These are phyloP conservation scores for Aphrophora alni DNA, from an alignment of 2,888 invertebrate genomes.

Conservation along the genomic window DNA sequence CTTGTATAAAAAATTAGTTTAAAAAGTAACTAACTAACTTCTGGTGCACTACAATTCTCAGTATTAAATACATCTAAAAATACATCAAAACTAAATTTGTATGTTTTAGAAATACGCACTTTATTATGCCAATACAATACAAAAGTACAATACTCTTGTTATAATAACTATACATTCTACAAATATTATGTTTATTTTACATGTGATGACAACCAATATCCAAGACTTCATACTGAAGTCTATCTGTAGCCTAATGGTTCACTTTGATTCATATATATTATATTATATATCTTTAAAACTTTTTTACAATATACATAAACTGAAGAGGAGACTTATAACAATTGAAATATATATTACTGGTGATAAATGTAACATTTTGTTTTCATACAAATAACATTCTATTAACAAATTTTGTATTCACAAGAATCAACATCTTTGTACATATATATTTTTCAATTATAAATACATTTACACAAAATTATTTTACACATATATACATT, in stretches of 20 bases:
- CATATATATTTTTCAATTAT: background rate
- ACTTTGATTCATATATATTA: background rate
- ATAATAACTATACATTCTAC: background rate
- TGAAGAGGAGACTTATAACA: background rate
- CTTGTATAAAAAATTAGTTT: too few species aligned
- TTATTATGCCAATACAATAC: background rate
- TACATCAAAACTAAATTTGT: too few species aligned
- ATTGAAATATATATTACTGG: background rate
- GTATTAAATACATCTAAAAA: too few species aligned
- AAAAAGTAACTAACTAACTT: too few species aligned
- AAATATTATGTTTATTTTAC: background rate
- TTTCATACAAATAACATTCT: background rate
- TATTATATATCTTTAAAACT: background rate
- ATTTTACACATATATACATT: background rate
- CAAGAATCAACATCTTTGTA: background rate
- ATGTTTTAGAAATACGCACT: background rate
- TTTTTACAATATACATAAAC: background rate
- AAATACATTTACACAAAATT: conserved; percentile 5
- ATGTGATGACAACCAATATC: background rate
- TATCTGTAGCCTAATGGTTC: background rate
- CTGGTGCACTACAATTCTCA: too few species aligned
- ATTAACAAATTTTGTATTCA: conserved; percentile 9
- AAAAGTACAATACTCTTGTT: conserved; percentile 2
- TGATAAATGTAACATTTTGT: background rate
- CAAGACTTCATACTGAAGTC: background rate